Evolutionary conservation across 2,888 invertebrate species (phyloP).

Genomic region (Spodoptera littoralis): DNA sequence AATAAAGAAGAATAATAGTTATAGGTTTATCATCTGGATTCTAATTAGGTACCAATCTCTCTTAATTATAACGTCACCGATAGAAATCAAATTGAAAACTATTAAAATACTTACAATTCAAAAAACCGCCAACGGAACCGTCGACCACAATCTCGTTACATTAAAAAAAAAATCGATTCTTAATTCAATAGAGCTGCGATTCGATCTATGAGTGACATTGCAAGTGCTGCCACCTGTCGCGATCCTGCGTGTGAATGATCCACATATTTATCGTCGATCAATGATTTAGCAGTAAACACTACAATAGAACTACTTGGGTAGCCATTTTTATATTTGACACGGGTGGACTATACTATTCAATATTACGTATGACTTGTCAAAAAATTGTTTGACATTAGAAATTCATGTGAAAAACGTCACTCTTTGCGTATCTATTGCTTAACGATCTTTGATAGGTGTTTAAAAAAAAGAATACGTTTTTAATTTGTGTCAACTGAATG

Average conservation of each 20-base stretch:
- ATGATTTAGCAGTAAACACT: conserved; percentile 83
- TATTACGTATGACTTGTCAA: conserved; percentile 59
- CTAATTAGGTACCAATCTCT: too few relatives aligned
- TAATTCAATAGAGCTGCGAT: conserved; percentile 70
- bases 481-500: not conserved
- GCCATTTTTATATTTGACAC: conserved; percentile 70
- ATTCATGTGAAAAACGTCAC: conserved; percentile 42
- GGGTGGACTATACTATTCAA: conserved; percentile 57
- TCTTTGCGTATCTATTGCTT: conserved; percentile 8
- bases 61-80: too few relatives aligned
- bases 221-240: conserved; percentile 81
- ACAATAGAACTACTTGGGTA: conserved; percentile 78
- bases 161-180: conserved; percentile 58
- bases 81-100: too few relatives aligned
- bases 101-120: not conserved
- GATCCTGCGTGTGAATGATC: conserved; percentile 76
- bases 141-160: conserved; percentile 5
- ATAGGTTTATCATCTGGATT: too few relatives aligned
- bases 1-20: too few relatives aligned
- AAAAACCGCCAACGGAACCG: conserved; percentile 52
- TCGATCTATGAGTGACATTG: conserved; percentile 70
- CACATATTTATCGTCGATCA: conserved; percentile 77
- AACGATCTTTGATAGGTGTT: conserved; percentile 6
- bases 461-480: not conserved
- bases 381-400: conserved; percentile 37